A percentile compares a stretch with the other conserved stretches of the same genome.
Evolutionary conservation across 1,140 invertebrate species (phyloP).

Genomic region (Gonatopus flavifemur): DNA sequence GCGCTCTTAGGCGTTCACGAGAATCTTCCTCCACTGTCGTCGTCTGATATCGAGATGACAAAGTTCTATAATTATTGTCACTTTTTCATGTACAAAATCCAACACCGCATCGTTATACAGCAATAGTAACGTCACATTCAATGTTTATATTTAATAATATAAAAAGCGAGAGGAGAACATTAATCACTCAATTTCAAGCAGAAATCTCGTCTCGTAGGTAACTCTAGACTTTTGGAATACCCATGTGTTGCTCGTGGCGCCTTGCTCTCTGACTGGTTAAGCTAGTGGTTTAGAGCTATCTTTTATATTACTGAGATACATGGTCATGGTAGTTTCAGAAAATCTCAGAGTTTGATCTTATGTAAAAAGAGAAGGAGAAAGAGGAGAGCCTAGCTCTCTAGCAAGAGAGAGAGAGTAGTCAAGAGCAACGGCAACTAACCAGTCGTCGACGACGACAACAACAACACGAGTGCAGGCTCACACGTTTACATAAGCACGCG

Average conservation of each 20-base stretch:
- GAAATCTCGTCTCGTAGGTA: no score
- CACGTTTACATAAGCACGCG: conserved; percentile 45
- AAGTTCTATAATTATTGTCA: no score
- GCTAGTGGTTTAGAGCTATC: no score
- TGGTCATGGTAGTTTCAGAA: conserved; percentile 35
- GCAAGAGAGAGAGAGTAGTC: conserved; percentile 24
- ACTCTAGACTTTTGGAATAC: conserved; percentile 48
- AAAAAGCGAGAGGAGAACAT: no score
- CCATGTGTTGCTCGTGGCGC: conserved; percentile 23
- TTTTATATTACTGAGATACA: conserved; percentile 42
- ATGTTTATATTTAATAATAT: no score
- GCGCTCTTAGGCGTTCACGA: conserved; percentile 29
- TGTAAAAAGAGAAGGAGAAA: conserved; percentile 2
- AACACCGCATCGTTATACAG: not conserved
- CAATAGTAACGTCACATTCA: not conserved
- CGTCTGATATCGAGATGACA: no score
- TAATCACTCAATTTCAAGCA: no score
- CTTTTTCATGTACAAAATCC: no score
- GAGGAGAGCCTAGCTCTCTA: conserved; percentile 10
- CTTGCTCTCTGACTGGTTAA: no score
- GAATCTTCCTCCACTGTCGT: not conserved
- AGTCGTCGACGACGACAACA: conserved; percentile 16
- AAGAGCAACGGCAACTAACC: conserved; percentile 30
- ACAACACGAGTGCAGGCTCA: conserved; percentile 28
- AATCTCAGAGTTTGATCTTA: conserved; percentile 51